Base-by-base conservation (phyloP, 2,888 invertebrate genomes). In the Tetanocera ferruginea region DNA sequence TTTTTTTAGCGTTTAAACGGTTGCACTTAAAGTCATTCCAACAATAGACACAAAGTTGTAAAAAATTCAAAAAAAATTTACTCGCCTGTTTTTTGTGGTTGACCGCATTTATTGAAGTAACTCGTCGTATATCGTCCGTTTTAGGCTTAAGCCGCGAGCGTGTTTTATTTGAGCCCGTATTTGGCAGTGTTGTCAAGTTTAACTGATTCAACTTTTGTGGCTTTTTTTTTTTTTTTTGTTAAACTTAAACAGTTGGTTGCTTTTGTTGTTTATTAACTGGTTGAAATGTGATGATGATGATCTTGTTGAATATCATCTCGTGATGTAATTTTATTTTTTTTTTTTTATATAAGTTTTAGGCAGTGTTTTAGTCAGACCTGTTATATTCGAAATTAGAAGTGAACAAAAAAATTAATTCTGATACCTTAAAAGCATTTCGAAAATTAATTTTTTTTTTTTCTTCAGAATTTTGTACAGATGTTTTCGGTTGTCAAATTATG, bases 151-250 rank as follows among this genome's bases (percentile, higher is more conserved):
- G 43, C 3, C 14, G 43, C 34, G 49, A 62, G 49, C 60, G 37
- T 25, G 37, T 43, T 75, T 75, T 19, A 52, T 28, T 75, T 37
- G 25, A 34, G 28, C 25, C 74, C 75, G 23, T 67, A 75, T 75
- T 75, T 67, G 75, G 67, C 23, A 23, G 34, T 31, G 34, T 43
- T 55, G 57, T 55, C 67, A 75, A 75, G 75, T 75, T 66, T 34
- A 57, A 23, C 51, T 51, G 51, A 60, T 25, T 3, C 64, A n/a
- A 64, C 64, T 31, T 62, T 64, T 64, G 11, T 28, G 25, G 64
- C 64, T 69, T 25, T 69, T 69, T 49, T 51, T 23, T 49, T 49
- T 69, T 28, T 51, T 23, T 49, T 49, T 69, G 28, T 69, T 34
- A 4, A 5, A 34, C 6, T 51, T 28, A 6, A 17, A 17, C 28